Conservation (phyloP, 2,113 vertebrate species). For the Poicephalus gulielmi region DNA sequence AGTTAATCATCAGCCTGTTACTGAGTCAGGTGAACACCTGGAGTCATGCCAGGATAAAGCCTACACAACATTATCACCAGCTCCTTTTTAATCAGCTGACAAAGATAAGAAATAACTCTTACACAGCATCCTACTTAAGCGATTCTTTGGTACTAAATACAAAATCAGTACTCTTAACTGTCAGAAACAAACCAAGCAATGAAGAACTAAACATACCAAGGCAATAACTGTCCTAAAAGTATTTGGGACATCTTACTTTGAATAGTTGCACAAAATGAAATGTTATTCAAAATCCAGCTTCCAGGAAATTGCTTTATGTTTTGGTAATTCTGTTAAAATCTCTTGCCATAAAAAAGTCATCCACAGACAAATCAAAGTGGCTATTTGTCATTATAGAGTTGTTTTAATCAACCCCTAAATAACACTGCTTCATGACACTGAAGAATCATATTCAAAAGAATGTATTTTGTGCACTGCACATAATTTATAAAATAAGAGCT, state of each 20-base stretch:
- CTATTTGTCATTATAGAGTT: background rate
- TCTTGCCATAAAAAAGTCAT: background rate
- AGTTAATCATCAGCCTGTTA: background rate
- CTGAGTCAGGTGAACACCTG: background rate
- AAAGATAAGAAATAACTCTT: background rate
- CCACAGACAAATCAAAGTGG: background rate
- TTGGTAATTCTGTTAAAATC: background rate
- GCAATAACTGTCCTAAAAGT: background rate
- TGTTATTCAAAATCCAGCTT: background rate
- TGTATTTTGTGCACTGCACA: fast-evolving
- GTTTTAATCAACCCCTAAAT: background rate
- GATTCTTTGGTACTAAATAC: background rate
- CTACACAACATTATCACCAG: background rate
- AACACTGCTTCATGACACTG: background rate
- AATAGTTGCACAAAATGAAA: background rate
- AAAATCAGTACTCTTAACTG: background rate
- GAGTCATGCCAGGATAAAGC: background rate
- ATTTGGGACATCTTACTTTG: background rate
- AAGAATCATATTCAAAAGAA: too few relatives aligned
- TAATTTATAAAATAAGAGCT: background rate
- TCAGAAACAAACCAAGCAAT: background rate
- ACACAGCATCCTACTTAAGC: background rate
- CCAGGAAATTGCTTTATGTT: background rate
- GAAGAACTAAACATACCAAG: background rate
- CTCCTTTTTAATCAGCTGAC: background rate